phyloP scores from a whole-genome alignment of 2,888 invertebrate genomes.

The Ganaspis brasiliensis region DNA sequence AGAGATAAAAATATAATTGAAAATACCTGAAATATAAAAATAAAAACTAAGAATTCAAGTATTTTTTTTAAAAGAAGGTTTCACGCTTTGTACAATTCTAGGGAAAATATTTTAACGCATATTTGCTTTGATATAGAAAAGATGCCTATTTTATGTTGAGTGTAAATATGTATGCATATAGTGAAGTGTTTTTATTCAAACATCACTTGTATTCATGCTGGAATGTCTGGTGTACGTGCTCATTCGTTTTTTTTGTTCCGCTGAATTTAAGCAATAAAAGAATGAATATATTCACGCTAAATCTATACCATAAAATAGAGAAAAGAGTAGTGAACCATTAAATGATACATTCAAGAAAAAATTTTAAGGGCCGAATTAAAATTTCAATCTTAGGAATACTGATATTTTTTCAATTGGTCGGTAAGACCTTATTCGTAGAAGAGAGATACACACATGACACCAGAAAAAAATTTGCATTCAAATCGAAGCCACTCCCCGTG shows the following conservation, averaged over 20 bases:
- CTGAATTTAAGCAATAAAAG: conserved; percentile 5
- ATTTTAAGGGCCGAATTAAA: background rate
- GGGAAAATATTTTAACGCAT: background rate
- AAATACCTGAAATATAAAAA: too few species aligned
- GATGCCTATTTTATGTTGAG: background rate
- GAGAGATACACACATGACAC: background rate
- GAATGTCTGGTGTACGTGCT: background rate
- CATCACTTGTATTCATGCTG: conserved; percentile 7
- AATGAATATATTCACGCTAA: background rate
- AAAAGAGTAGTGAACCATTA: conserved; percentile 8
- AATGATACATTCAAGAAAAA: background rate
- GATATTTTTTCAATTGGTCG: conserved; percentile 3
- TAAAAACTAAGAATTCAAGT: too few species aligned
- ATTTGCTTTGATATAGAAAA: conserved; percentile 5
- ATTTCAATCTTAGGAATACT: background rate
- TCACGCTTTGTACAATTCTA: background rate
- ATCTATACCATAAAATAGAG: background rate
- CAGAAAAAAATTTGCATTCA: conserved; percentile 30
- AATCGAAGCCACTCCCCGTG: conserved; percentile 20
- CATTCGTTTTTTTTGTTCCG: conserved; percentile 7
- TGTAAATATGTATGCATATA: conserved; percentile 2
- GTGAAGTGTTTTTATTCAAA: conserved; percentile 2
- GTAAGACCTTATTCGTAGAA: background rate
- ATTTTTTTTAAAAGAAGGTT: background rate
- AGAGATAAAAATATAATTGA: too few species aligned